Percentiles rank a stretch among this genome's conserved stretches.
phyloP scores from a whole-genome alignment of 2,888 invertebrate genomes.

The Drosophila monieri region DNA sequence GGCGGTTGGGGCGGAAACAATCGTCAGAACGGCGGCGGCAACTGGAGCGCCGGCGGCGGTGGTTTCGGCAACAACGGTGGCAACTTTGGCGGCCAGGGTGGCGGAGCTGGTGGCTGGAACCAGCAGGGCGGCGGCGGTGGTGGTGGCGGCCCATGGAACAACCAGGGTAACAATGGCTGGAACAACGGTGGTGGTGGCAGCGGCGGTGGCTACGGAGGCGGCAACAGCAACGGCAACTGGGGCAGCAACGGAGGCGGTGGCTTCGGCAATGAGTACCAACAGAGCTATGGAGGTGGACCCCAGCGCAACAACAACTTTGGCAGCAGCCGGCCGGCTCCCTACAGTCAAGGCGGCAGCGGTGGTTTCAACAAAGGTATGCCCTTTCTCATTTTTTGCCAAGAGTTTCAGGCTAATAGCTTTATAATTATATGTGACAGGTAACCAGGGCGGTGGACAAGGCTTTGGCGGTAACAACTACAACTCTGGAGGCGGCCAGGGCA shows the following conservation, averaged over 20 bases:
- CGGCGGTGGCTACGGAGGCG: conserved; percentile 84
- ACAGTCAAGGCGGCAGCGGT: conserved; percentile 70
- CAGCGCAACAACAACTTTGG: conserved; percentile 86
- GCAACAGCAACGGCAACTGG: conserved; percentile 88
- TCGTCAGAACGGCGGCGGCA: conserved; percentile 70
- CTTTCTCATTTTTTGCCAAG: accelerated
- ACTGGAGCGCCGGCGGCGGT: conserved; percentile 61
- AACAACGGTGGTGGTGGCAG: conserved; percentile 82
- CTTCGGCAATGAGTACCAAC: conserved; percentile 89
- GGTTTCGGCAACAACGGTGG: conserved; percentile 73
- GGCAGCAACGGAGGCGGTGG: conserved; percentile 67
- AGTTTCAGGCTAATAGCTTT: background rate
- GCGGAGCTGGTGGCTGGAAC: conserved; percentile 83
- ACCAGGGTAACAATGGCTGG: conserved; percentile 74
- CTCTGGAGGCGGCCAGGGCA: conserved; percentile 71
- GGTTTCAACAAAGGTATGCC: conserved; percentile 75
- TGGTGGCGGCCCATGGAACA: conserved; percentile 81
- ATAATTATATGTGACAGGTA: conserved; percentile 1
- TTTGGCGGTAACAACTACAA: conserved; percentile 79
- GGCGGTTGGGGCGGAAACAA: conserved; percentile 71
- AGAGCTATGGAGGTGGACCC: conserved; percentile 93
- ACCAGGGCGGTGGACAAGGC: conserved; percentile 61
- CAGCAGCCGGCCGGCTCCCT: conserved; percentile 80
- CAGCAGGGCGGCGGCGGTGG: conserved; percentile 72
- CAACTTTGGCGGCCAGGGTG: conserved; percentile 83